A percentile compares a stretch with the other conserved stretches of the same genome.
Evolutionary conservation across 1,140 invertebrate species (phyloP).

Genomic region (Argopecten irradians): DNA sequence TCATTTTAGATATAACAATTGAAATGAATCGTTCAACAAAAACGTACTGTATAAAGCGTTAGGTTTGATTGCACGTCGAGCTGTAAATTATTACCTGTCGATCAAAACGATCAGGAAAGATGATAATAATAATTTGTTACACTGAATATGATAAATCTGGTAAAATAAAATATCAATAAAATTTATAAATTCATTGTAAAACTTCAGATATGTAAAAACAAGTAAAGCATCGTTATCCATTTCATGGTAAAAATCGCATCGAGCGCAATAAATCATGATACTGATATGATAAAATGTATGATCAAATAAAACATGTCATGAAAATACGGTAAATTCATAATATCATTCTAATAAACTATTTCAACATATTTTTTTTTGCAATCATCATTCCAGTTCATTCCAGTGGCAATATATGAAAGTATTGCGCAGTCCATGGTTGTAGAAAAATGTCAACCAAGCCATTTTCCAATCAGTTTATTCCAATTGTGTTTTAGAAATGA

Average conservation of each 20-base stretch:
- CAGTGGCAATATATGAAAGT: too few relatives aligned
- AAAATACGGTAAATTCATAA: not conserved
- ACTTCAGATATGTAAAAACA: not conserved
- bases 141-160: not conserved
- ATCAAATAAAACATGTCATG: not conserved
- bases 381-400: too few relatives aligned
- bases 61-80: not conserved
- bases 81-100: not conserved
- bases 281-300: not conserved
- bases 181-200: too few relatives aligned
- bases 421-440: too few relatives aligned
- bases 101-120: not conserved
- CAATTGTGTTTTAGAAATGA: too few relatives aligned
- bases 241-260: too few relatives aligned
- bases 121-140: too few relatives aligned
- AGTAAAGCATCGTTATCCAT: not conserved
- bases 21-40: not conserved
- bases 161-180: not conserved
- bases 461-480: too few relatives aligned
- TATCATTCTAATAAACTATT: too few relatives aligned
- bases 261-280: not conserved
- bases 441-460: too few relatives aligned
- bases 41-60: not conserved
- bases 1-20: too few relatives aligned
- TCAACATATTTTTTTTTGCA: too few relatives aligned